Evolutionary conservation across 2,797 vertebrate species (phyloP), one percentile per base, ranked within the genome.

Genomic region (Coregonus suidteri): DNA sequence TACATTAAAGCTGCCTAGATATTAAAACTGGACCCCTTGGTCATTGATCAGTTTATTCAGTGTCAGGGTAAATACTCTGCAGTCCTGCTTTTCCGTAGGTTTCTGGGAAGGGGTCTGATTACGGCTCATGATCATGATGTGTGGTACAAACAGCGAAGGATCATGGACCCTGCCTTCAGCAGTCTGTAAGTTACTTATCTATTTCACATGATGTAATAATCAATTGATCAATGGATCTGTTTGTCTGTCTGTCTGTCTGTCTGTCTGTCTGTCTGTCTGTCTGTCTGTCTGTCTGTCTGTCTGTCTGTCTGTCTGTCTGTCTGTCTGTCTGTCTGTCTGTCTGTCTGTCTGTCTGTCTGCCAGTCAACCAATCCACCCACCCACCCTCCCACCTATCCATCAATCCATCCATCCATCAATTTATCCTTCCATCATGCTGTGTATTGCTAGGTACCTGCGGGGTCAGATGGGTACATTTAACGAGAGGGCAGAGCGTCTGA

Each of bases 101-200:
- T 97, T 76, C 73, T 98, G 0, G 97, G 97, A 68, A 95, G 91
- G 51, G 95, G 96, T 11, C 83, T 99, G 82, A 71, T 95, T 47
- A 95, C 96, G 0, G 93, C 92, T 37, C 76, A 6, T 1, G 79
- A 97, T 86, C 93, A 97, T 0, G 94, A 95, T 0, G 85, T 85
- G 4, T 98, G 97, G 97, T 95, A 91, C 82, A 97, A 95, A 79
- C 97, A 99, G 80, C 90, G 97, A 2, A 92, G 91, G n/a, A 93
- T 98, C 81, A 96, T 99, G 93, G 96, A 98, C 86, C 93, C 96
- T 6, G 96, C 96, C 0, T 99, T 99, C 84, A 97, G 95, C 87
- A 94, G 94, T 84, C 86, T 85, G 96, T 98, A 89, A 95, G 95
- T 83, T 6, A 30, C 74, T 3, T 47, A 13, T 47, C 37, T 2